These are phyloP conservation scores for Sminthurides aquaticus DNA, from an alignment of 2,888 invertebrate species.

Conservation along the genomic window DNA sequence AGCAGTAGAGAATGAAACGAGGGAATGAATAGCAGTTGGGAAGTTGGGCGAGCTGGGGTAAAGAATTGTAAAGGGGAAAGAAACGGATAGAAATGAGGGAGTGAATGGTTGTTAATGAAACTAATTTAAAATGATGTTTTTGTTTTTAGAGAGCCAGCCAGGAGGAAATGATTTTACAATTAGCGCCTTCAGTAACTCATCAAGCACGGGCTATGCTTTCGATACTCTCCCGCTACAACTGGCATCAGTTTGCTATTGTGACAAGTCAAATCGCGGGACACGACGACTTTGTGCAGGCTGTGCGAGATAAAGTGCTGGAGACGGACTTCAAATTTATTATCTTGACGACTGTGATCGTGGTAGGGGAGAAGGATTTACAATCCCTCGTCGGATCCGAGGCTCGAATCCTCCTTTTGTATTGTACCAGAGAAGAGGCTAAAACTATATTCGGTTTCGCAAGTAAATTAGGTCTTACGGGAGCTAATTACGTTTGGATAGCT, in stretches of 20 bases:
- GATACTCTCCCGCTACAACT: constrained; percentile 88
- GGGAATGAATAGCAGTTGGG: too few relatives aligned
- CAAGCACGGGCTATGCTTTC: constrained; percentile 94
- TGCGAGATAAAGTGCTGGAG: constrained; percentile 78
- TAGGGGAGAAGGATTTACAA: constrained; percentile 64
- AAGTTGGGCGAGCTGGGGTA: too few relatives aligned
- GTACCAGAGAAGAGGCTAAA: constrained; percentile 78
- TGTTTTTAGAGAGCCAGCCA: constrained; percentile 49
- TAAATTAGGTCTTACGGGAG: constrained; percentile 68
- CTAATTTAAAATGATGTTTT: too few relatives aligned
- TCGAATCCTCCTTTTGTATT: constrained; percentile 84
- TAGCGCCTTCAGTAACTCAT: constrained; percentile 93
- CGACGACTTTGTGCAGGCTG: constrained; percentile 90
- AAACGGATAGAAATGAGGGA: too few relatives aligned
- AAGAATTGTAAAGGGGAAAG: too few relatives aligned
- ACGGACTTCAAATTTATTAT: constrained; percentile 49
- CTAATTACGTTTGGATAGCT: constrained; percentile 94
- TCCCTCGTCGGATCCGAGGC: constrained; percentile 83
- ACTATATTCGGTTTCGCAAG: constrained; percentile 70
- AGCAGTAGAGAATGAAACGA: too few relatives aligned
- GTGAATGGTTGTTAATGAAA: too few relatives aligned
- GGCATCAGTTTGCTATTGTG: constrained; percentile 92
- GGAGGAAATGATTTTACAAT: constrained; percentile 80
- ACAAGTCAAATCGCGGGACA: constrained; percentile 90
- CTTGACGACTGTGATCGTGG: constrained; percentile 70